phyloP scores from a whole-genome alignment of 2,113 vertebrate species.

The Odontophorus gujanensis region DNA sequence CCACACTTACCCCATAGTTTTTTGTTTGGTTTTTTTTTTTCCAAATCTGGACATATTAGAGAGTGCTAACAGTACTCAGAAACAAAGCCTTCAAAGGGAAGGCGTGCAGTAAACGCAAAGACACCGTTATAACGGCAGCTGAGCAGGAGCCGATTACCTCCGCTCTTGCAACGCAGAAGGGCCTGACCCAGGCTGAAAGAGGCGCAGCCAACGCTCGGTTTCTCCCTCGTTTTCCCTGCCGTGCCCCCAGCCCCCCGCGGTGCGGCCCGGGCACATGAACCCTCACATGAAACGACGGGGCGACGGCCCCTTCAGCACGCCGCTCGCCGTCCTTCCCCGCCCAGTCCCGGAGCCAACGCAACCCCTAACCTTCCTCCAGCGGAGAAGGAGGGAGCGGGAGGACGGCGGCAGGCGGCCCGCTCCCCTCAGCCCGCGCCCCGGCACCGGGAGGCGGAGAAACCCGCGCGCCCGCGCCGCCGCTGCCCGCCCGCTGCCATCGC shows the following conservation, averaged over 20 bases:
- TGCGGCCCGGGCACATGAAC: too few species aligned
- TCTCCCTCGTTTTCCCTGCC: not conserved
- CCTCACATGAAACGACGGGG: too few species aligned
- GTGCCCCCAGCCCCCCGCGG: not conserved
- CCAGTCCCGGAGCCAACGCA: too few species aligned
- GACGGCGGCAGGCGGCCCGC: constrained; percentile 32
- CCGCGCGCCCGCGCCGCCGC: not conserved
- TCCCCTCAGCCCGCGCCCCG: constrained; percentile 50
- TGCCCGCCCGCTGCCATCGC: not conserved
- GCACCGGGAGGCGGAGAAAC: not conserved
- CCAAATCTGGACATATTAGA: not conserved
- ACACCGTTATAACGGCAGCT: rapidly evolving
- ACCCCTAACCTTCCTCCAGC: constrained; percentile 23
- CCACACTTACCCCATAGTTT: not conserved
- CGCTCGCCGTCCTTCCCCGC: too few species aligned
- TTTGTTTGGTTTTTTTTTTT: not conserved
- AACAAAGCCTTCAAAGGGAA: not conserved
- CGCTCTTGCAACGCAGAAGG: not conserved
- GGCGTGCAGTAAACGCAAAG: rapidly evolving
- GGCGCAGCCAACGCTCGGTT: not conserved
- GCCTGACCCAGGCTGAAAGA: too few species aligned
- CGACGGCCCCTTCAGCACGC: too few species aligned
- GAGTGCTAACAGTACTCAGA: rapidly evolving
- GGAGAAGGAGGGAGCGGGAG: constrained; percentile 61
- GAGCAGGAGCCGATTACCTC: rapidly evolving